phyloP scores from a whole-genome alignment of 2,888 invertebrate genomes.

The Caenorhabditis sp. region DNA sequence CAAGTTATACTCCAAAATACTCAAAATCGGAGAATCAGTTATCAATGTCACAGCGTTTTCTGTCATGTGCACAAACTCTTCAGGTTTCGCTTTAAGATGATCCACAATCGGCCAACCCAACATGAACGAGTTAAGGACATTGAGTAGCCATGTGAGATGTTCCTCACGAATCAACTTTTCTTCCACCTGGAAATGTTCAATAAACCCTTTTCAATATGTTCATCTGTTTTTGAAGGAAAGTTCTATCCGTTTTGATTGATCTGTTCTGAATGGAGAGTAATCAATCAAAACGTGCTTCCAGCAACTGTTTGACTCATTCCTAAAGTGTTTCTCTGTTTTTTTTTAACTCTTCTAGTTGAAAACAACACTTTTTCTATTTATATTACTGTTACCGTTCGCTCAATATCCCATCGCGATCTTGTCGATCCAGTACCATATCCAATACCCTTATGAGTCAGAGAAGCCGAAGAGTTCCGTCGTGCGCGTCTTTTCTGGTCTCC shows the following conservation, averaged over 20 bases:
- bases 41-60: slow-evolving; percentile 59
- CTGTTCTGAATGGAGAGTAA: slow-evolving; percentile 9
- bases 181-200: slow-evolving; percentile 75
- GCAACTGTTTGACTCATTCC: not conserved
- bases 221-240: not conserved
- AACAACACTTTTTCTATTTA: too few relatives aligned
- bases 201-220: not conserved
- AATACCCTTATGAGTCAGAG: slow-evolving; percentile 69
- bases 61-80: slow-evolving; percentile 63
- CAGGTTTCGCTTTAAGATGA: slow-evolving; percentile 30
- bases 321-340: not conserved
- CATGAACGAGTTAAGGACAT: slow-evolving; percentile 78
- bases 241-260: not conserved
- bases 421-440: slow-evolving; percentile 83
- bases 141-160: slow-evolving; percentile 82
- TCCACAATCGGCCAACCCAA: slow-evolving; percentile 63
- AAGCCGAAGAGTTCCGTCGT: slow-evolving; percentile 66
- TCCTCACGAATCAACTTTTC: slow-evolving; percentile 80
- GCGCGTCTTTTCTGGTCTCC: slow-evolving; percentile 65
- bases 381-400: slow-evolving; percentile 69
- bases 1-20: slow-evolving; percentile 80
- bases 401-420: slow-evolving; percentile 80
- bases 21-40: slow-evolving; percentile 71
- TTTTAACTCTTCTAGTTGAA: too few relatives aligned
- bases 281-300: slow-evolving; percentile 17